Conservation (phyloP, 2,888 invertebrate genomes). For the Drosophila setosimentum region DNA sequence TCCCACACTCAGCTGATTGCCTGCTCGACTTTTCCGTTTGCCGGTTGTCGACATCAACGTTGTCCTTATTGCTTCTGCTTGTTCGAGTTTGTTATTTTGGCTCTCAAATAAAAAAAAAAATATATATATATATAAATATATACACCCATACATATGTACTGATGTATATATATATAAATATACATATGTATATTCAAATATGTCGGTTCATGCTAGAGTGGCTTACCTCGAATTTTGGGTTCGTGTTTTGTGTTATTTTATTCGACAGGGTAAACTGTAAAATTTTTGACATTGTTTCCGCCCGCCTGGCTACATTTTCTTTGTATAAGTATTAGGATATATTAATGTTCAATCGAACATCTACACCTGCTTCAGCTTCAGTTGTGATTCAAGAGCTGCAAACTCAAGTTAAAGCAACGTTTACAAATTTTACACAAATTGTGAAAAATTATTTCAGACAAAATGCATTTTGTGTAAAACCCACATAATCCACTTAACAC, state of each 20-base stretch:
- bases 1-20: constrained; percentile 30
- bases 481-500: constrained; percentile 18
- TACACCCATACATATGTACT: background rate
- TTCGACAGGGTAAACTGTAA: constrained; percentile 63
- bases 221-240: constrained; percentile 40
- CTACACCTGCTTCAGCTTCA: background rate
- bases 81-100: constrained; percentile 43
- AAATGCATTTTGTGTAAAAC: constrained; percentile 4
- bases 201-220: constrained; percentile 45
- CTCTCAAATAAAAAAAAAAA: constrained; percentile 10
- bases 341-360: constrained; percentile 9
- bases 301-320: constrained; percentile 58
- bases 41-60: constrained; percentile 60
- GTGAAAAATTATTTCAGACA: constrained; percentile 11
- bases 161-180: constrained; percentile 9
- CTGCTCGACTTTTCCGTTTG: constrained; percentile 66
- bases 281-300: constrained; percentile 72
- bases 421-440: background rate
- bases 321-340: constrained; percentile 20
- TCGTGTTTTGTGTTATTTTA: constrained; percentile 60
- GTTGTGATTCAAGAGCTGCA: background rate
- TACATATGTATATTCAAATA: constrained; percentile 35
- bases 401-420: constrained; percentile 6
- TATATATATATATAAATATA: constrained; percentile 2
- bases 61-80: constrained; percentile 53